These are phyloP conservation scores for Aphidius ervi DNA, from an alignment of 1,140 invertebrate species.

Conservation along the genomic window DNA sequence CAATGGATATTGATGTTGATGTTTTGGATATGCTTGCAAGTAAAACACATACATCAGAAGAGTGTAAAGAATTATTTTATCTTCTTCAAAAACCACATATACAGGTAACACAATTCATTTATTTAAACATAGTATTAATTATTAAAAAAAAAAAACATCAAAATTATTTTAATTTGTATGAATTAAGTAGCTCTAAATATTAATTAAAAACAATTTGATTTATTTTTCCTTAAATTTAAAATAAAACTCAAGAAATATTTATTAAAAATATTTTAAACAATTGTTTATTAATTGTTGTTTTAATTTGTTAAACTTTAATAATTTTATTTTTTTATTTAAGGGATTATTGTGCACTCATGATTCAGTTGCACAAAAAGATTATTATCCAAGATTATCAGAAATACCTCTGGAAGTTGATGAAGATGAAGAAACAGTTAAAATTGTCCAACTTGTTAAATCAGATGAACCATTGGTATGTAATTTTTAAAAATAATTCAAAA, in stretches of 20 bases:
- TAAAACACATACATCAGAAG: conserved; percentile 59
- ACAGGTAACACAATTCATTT: conserved; percentile 58
- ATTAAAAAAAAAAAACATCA: too few relatives aligned
- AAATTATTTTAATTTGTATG: too few relatives aligned
- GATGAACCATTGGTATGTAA: conserved; percentile 90
- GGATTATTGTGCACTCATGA: conserved; percentile 89
- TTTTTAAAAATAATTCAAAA: conserved; percentile 12
- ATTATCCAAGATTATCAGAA: conserved; percentile 85
- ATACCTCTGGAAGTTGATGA: conserved; percentile 84
- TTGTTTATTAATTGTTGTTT: neutral
- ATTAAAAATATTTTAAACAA: too few relatives aligned
- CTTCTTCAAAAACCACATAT: conserved; percentile 80
- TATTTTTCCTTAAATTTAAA: too few relatives aligned
- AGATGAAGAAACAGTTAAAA: conserved; percentile 93
- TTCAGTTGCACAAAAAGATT: conserved; percentile 91
- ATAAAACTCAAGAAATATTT: too few relatives aligned
- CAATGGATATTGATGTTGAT: conserved; percentile 73
- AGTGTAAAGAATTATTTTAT: conserved; percentile 75
- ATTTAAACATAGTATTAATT: neutral
- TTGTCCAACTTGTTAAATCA: conserved; percentile 94
- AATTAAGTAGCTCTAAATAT: too few relatives aligned
- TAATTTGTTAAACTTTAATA: conserved; percentile 18
- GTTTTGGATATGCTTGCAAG: conserved; percentile 68
- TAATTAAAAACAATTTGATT: too few relatives aligned
- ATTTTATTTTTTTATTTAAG: conserved; percentile 53